Base-by-base conservation (phyloP, 2,797 vertebrate species). In the Darevskia mixta region DNA sequence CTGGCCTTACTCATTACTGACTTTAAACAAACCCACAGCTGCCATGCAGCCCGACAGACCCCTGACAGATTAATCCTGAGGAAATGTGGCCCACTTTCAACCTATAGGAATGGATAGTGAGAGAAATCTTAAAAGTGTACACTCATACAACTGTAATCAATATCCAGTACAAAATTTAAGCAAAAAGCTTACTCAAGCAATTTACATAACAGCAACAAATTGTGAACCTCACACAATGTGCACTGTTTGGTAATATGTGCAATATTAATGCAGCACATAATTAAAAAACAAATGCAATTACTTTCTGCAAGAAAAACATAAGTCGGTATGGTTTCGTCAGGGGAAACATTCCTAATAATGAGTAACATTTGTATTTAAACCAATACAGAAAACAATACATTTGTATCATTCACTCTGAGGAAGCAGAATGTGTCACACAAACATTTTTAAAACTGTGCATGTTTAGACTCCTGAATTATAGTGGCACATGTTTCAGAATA, bases 311-410 rank as follows among this genome's bases (percentile, higher is more conserved):
- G n/a, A 29, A 17, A 27, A 38, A 75, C 18, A 38, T 1, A 5
- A 55, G 4, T 43, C 11, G 2, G 29, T 82, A 20, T 81, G 20
- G 10, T 45, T 69, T 43, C n/a, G 3, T 45, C 67, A 45, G n/a
- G 15, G 13, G 25, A 82, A 66, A 69, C 13, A 55, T 55, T 9
- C 35, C 1, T 41, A 82, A n/a, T 32, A 35, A 29, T 71, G 38
- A 43, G 25, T 75, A 88, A 45, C 43, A 18, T 64, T 85, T 88
- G 45, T 32, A 61, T 71, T 86, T 38, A 58, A 79, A 55, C 23
- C 8, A 55, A 5, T 13, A 38, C 61, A 29, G 35, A 67, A 64
- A 69, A 41, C 11, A 69, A 6, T 5, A 43, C 11, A 35, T 35
- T 11, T 32, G 43, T 38, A 32, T 10, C 29, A 45, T 20, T 38